These are phyloP conservation scores for Hippocampus barbouri DNA, from an alignment of 2,113 vertebrate genomes.

Conservation along the genomic window DNA sequence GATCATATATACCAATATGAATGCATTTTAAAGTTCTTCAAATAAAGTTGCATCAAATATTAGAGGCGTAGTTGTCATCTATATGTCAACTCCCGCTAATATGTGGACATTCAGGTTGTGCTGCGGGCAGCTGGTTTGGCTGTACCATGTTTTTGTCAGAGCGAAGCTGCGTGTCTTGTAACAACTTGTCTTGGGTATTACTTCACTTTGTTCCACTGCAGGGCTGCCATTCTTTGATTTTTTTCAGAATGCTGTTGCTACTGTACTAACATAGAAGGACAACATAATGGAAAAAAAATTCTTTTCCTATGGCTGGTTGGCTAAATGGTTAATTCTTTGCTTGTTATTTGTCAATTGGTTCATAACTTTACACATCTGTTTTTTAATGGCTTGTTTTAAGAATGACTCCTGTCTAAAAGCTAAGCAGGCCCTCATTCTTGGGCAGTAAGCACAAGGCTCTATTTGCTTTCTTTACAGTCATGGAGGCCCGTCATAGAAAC, in stretches of 20 bases:
- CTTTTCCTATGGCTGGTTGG: constrained; percentile 10
- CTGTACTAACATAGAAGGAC: constrained; percentile 11
- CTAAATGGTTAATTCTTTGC: not conserved
- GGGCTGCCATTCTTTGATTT: constrained; percentile 47
- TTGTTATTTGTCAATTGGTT: constrained; percentile 9
- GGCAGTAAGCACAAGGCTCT: constrained; percentile 45
- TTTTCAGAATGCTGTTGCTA: constrained; percentile 22
- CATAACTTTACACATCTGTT: constrained; percentile 10
- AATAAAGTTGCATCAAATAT: not conserved
- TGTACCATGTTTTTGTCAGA: constrained; percentile 51
- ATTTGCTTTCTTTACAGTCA: constrained; percentile 68
- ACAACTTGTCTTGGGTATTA: constrained; percentile 62
- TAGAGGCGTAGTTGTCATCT: constrained; percentile 15
- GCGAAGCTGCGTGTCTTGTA: constrained; percentile 58
- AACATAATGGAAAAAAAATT: constrained; percentile 6
- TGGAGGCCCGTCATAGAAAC: constrained; percentile 64
- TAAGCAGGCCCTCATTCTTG: constrained; percentile 41
- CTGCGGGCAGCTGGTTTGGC: constrained; percentile 46
- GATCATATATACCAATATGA: not conserved
- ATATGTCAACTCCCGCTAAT: constrained; percentile 13
- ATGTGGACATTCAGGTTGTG: constrained; percentile 52
- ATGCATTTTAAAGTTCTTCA: not conserved
- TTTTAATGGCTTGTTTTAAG: constrained; percentile 14
- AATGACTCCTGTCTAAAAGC: constrained; percentile 27
- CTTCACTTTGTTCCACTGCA: constrained; percentile 54